These are phyloP conservation scores for Metaphire vulgaris DNA, from an alignment of 1,140 invertebrate genomes.

Conservation along the genomic window DNA sequence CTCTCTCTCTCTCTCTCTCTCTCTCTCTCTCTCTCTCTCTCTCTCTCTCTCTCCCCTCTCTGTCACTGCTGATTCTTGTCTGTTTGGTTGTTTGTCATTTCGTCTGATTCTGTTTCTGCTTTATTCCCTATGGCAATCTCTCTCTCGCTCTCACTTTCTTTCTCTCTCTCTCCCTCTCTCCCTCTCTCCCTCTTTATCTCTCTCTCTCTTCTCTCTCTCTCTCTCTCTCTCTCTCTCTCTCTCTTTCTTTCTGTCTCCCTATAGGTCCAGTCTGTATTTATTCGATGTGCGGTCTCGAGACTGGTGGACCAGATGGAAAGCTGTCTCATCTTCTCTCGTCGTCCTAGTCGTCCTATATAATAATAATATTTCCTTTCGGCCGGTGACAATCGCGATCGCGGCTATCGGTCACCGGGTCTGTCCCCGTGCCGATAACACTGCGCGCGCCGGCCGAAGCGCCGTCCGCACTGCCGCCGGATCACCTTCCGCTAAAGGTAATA, in stretches of 20 bases:
- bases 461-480: too few relatives aligned
- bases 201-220: slow-evolving; percentile 2
- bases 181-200: background rate
- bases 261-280: too few relatives aligned
- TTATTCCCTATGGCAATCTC: background rate
- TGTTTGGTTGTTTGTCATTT: background rate
- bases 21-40: background rate
- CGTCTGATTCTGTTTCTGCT: background rate
- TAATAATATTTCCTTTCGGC: too few relatives aligned
- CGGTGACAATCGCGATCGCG: too few relatives aligned
- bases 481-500: too few relatives aligned
- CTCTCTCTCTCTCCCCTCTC: background rate
- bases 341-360: too few relatives aligned
- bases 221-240: slow-evolving; percentile 1
- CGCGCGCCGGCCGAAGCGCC: too few relatives aligned
- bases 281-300: too few relatives aligned
- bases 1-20: background rate
- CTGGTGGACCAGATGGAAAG: too few relatives aligned
- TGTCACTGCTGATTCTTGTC: background rate
- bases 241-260: background rate
- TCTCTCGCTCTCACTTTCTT: background rate
- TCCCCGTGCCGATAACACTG: too few relatives aligned
- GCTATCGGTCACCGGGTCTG: too few relatives aligned
- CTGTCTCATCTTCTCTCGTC: too few relatives aligned
- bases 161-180: background rate